Evolutionary conservation across 1,140 invertebrate genomes (phyloP).

Genomic region (Elysia chlorotica): DNA sequence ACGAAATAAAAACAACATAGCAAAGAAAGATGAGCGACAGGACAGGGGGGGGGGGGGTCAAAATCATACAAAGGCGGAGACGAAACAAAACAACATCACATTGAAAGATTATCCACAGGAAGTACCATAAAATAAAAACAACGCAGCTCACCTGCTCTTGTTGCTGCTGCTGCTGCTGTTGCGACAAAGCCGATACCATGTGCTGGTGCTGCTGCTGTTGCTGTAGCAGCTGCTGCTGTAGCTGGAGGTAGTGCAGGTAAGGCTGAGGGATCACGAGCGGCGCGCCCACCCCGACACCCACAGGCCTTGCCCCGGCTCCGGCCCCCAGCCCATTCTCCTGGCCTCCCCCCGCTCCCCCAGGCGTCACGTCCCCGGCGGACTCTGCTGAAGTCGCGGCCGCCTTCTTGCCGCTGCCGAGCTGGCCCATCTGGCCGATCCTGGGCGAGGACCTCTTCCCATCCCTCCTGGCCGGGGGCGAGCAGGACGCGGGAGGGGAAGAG

Average conservation of each 20-base stretch:
- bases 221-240: slow-evolving; percentile 27
- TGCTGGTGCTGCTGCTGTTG: slow-evolving; percentile 29
- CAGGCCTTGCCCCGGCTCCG: not conserved
- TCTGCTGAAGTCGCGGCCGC: not conserved
- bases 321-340: not conserved
- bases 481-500: not conserved
- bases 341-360: not conserved
- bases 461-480: not conserved
- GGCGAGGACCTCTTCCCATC: not conserved
- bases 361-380: not conserved
- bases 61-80: too few species aligned
- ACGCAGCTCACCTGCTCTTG: too few species aligned
- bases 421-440: too few species aligned
- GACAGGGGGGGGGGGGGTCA: too few species aligned
- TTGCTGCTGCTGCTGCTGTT: not conserved
- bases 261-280: slow-evolving; percentile 34
- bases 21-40: too few species aligned
- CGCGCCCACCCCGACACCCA: too few species aligned
- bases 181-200: not conserved
- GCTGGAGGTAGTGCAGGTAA: slow-evolving; percentile 35
- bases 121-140: too few species aligned
- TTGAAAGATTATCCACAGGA: too few species aligned
- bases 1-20: too few species aligned
- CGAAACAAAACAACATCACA: too few species aligned
- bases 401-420: not conserved